Conservation (phyloP, 2,797 vertebrate genomes). For the Myripristis jacobus region DNA sequence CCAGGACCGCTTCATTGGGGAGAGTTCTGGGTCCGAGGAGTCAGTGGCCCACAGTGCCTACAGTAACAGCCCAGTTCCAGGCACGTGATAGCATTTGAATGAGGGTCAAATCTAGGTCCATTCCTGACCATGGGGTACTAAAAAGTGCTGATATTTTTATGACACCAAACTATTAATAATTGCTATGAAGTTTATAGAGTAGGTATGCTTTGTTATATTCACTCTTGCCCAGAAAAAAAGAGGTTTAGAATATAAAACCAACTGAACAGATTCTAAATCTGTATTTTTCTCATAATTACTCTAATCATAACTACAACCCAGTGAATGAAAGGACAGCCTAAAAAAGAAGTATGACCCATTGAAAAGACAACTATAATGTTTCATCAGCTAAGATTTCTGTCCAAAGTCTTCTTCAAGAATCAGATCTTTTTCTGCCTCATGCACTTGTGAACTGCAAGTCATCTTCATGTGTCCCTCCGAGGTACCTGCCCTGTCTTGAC, state of each 20-base stretch:
- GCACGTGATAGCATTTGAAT: slow-evolving; percentile 75
- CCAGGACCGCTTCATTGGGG: slow-evolving; percentile 83
- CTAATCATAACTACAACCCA: background rate
- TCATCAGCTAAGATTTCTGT: slow-evolving; percentile 15
- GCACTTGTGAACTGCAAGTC: slow-evolving; percentile 4
- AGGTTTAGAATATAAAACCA: background rate
- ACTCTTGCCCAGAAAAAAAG: background rate
- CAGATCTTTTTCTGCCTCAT: slow-evolving; percentile 10
- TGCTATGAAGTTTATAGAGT: background rate
- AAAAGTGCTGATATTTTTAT: slow-evolving; percentile 13
- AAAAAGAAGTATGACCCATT: slow-evolving; percentile 1
- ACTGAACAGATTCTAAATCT: slow-evolving; percentile 1
- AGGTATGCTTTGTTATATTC: background rate
- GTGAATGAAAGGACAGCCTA: slow-evolving; percentile 12
- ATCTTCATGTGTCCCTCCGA: slow-evolving; percentile 38
- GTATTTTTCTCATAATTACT: slow-evolving; percentile 1
- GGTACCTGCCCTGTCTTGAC: slow-evolving; percentile 41
- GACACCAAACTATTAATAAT: background rate
- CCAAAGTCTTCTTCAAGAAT: background rate
- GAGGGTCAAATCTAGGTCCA: slow-evolving; percentile 70
- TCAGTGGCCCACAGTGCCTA: slow-evolving; percentile 71
- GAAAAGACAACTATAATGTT: slow-evolving; percentile 13
- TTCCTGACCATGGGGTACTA: slow-evolving; percentile 66
- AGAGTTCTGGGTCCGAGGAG: slow-evolving; percentile 68
- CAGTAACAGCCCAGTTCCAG: slow-evolving; percentile 66